A percentile compares a stretch with the other conserved stretches of the same genome.
Evolutionary conservation across 2,888 invertebrate genomes (phyloP).

Genomic region (Cerastoderma edule): DNA sequence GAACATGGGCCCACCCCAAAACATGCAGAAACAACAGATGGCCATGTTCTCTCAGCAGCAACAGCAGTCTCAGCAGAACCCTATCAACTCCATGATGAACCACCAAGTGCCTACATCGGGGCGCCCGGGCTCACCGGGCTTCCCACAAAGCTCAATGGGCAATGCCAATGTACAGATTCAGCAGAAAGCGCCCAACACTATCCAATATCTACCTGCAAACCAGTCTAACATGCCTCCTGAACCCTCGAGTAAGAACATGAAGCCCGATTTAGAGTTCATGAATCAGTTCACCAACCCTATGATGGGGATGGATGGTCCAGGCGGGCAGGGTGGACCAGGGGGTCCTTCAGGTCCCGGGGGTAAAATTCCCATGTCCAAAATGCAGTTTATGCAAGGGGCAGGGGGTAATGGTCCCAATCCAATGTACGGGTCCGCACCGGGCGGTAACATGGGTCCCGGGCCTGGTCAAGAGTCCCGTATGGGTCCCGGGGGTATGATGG

Average conservation of each 20-base stretch:
- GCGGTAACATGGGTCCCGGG: conserved; percentile 59
- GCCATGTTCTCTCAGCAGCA: conserved; percentile 53
- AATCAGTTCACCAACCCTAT: conserved; percentile 95
- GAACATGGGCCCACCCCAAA: conserved; percentile 47
- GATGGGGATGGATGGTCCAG: conserved; percentile 50
- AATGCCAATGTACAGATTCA: conserved; percentile 94
- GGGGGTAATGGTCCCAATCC: conserved; percentile 42
- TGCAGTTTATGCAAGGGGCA: conserved; percentile 88
- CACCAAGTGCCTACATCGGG: conserved; percentile 62
- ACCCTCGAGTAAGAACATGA: conserved; percentile 51
- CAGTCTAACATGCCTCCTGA: conserved; percentile 88
- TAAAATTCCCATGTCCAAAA: conserved; percentile 89
- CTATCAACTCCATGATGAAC: conserved; percentile 40
- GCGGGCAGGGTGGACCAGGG: conserved; percentile 87
- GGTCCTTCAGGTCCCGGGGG: too few relatives aligned
- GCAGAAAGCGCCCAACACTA: conserved; percentile 98
- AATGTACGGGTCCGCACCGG: conserved; percentile 34
- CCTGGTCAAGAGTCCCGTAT: conserved; percentile 54
- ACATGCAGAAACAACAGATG: conserved; percentile 52
- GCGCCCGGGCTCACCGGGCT: conserved; percentile 68
- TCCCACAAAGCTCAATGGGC: conserved; percentile 84
- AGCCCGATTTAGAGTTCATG: conserved; percentile 85
- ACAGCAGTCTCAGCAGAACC: conserved; percentile 57
- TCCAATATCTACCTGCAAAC: conserved; percentile 97
- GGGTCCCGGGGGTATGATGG: conserved; percentile 40